Conservation (phyloP, 2,888 invertebrate species). For the Chorisops tibialis region DNA sequence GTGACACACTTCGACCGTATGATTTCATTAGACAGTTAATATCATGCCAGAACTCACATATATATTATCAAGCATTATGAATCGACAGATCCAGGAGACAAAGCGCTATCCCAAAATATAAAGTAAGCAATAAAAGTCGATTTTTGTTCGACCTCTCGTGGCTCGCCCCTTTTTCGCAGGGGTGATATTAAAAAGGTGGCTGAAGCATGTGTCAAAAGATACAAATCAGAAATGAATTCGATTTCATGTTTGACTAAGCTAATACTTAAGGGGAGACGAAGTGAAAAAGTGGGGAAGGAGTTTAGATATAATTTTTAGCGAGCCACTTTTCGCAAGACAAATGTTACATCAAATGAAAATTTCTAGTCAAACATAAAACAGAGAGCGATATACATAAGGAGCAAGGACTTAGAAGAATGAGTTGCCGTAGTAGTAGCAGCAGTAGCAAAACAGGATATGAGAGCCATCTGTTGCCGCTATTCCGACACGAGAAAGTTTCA, state of each 20-base stretch:
- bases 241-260: slow-evolving; percentile 17
- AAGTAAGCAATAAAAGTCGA: too few species aligned
- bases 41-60: not conserved
- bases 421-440: not conserved
- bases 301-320: slow-evolving; percentile 2
- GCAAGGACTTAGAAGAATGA: not conserved
- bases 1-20: slow-evolving; percentile 29
- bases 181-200: not conserved
- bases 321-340: not conserved
- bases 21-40: slow-evolving; percentile 32
- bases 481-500: not conserved
- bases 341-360: slow-evolving; percentile 1
- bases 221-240: slow-evolving; percentile 17
- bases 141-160: too few species aligned
- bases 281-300: too few species aligned
- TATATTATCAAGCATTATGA: too few species aligned
- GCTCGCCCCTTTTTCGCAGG: too few species aligned
- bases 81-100: too few species aligned
- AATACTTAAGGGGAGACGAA: too few species aligned
- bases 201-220: slow-evolving; percentile 10
- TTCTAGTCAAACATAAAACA: not conserved
- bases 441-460: slow-evolving; percentile 11
- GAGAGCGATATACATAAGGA: not conserved
- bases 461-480: slow-evolving; percentile 2
- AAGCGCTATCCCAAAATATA: too few species aligned